Percentiles rank a stretch among this genome's conserved stretches.
These are phyloP conservation scores for Amiota mariae DNA, from an alignment of 2,888 invertebrate species.

Conservation along the genomic window DNA sequence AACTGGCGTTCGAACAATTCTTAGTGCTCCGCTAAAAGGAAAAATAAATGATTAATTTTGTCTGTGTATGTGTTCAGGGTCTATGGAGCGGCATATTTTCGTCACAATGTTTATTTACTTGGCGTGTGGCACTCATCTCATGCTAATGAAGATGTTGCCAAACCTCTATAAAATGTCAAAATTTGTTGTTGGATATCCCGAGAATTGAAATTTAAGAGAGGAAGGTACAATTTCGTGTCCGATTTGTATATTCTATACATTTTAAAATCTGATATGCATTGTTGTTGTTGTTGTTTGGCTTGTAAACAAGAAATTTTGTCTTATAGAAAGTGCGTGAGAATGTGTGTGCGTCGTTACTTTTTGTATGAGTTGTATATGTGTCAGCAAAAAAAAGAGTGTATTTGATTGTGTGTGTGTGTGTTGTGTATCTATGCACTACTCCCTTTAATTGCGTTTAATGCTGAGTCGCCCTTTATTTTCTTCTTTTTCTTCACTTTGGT, in stretches of 20 bases:
- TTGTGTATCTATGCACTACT: not conserved
- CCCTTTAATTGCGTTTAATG: constrained; percentile 6
- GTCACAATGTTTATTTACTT: not conserved
- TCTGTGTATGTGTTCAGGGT: too few species aligned
- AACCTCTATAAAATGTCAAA: too few species aligned
- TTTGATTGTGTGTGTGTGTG: not conserved
- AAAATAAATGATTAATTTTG: too few species aligned
- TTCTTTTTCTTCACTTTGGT: too few species aligned
- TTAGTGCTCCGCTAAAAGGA: too few species aligned
- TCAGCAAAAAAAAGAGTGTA: not conserved
- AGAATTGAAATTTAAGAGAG: too few species aligned
- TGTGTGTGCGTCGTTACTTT: not conserved
- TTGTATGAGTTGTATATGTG: too few species aligned
- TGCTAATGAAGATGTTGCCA: not conserved
- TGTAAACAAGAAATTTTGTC: constrained; percentile 1
- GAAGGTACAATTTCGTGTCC: too few species aligned
- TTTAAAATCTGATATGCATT: constrained; percentile 16
- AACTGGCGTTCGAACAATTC: too few species aligned
- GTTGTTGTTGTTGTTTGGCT: constrained; percentile 3
- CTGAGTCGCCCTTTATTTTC: not conserved
- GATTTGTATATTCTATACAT: too few species aligned
- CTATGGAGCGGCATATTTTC: too few species aligned
- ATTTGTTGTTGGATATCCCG: too few species aligned
- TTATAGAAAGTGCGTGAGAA: not conserved
- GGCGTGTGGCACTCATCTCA: not conserved